A percentile compares a stretch with the other conserved stretches of the same genome.
Conservation (phyloP, 1,140 invertebrate species). For the Drosophila oshimai region DNA sequence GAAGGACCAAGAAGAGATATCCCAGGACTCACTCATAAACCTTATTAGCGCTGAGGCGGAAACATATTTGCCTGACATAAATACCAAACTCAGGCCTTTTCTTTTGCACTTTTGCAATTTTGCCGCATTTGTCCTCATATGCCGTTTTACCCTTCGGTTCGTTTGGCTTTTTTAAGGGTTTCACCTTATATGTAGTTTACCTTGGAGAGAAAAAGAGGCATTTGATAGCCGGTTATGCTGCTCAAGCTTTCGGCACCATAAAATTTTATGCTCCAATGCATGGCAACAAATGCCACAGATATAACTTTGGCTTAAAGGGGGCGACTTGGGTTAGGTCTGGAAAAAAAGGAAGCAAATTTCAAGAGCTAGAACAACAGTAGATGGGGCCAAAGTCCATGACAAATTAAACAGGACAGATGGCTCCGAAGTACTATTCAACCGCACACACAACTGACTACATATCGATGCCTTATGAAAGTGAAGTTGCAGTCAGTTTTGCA, state of each 20-base stretch:
- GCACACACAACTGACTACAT: conserved; percentile 50
- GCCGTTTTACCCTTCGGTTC: conserved; percentile 46
- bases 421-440: background rate
- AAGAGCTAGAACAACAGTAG: conserved; percentile 60
- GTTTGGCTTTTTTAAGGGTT: conserved; percentile 24
- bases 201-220: background rate
- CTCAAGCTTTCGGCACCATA: conserved; percentile 63
- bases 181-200: conserved; percentile 6
- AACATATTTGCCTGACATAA: conserved; percentile 79
- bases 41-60: conserved; percentile 78
- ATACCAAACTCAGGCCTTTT: conserved; percentile 52
- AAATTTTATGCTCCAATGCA: conserved; percentile 74
- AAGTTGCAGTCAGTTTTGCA: conserved; percentile 14
- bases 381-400: conserved; percentile 53
- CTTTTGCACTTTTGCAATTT: conserved; percentile 77
- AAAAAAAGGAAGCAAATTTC: conserved; percentile 52
- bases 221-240: background rate
- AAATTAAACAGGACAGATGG: conserved; percentile 49
- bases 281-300: conserved; percentile 72
- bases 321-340: conserved; percentile 13
- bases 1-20: conserved; percentile 14
- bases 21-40: conserved; percentile 58
- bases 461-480: conserved; percentile 67
- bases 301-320: conserved; percentile 46
- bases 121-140: conserved; percentile 46